phyloP scores from a whole-genome alignment of 2,113 vertebrate species.

The Paracanthobrama guichenoti region DNA sequence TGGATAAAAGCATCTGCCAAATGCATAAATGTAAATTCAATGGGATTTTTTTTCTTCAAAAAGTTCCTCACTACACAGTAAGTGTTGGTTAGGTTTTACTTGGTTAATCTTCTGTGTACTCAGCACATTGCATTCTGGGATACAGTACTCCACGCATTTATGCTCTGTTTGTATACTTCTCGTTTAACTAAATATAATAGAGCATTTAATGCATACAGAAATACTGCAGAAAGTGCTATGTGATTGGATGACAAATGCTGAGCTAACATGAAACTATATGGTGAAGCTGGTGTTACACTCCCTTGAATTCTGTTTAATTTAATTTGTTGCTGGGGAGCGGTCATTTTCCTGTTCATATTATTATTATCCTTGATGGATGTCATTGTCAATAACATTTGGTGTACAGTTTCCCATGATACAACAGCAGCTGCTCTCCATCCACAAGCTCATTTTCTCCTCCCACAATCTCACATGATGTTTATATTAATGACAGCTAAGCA shows the following conservation, averaged over 20 bases:
- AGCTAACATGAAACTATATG: neutral
- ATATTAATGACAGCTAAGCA: neutral
- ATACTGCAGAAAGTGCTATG: neutral
- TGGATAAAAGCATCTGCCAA: no score
- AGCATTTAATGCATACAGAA: neutral
- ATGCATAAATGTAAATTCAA: no score
- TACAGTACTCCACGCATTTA: no score
- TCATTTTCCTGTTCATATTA: neutral
- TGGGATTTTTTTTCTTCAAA: no score
- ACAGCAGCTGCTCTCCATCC: slow-evolving; percentile 9
- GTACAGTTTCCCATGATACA: slow-evolving; percentile 18
- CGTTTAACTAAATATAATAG: neutral
- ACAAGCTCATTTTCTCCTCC: slow-evolving; percentile 19
- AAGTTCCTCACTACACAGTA: no score
- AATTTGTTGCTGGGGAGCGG: neutral
- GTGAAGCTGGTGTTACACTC: neutral
- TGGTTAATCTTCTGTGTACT: no score
- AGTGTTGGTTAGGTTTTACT: no score
- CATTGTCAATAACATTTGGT: slow-evolving; percentile 7
- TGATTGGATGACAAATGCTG: neutral
- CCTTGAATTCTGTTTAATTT: neutral
- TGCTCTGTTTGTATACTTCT: no score
- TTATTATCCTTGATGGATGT: slow-evolving; percentile 14
- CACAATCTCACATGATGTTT: neutral
- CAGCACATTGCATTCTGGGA: neutral